Conservation (phyloP, 92 coral and sea anemone genomes). For the Epizoanthus rinbou region DNA sequence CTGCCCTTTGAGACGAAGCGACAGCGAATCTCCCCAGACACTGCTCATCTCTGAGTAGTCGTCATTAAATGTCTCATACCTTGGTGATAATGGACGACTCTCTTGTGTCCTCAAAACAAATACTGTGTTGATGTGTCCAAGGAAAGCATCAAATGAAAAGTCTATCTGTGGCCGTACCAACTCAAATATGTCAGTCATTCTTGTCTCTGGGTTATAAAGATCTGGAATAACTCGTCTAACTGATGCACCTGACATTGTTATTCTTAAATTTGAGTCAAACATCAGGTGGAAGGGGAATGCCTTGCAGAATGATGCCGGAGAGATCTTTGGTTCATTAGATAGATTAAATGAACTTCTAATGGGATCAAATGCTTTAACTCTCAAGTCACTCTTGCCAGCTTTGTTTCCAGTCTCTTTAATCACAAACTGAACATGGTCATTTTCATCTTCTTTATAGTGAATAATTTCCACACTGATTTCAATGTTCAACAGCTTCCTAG, state of each 20-base stretch:
- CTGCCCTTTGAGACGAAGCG: conserved; percentile 74
- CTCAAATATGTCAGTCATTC: conserved; percentile 74
- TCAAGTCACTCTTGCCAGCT: conserved; percentile 41
- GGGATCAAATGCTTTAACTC: conserved; percentile 60
- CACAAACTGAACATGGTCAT: conserved; percentile 86
- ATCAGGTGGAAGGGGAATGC: conserved; percentile 90
- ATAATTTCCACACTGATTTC: conserved; percentile 71
- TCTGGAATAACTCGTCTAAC: conserved; percentile 71
- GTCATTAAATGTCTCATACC: conserved; percentile 11
- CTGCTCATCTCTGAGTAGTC: conserved; percentile 33
- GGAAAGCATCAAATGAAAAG: conserved; percentile 61
- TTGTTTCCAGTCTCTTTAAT: conserved; percentile 70
- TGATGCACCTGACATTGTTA: conserved; percentile 79
- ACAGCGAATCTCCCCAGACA: conserved; percentile 50
- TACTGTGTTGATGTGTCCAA: conserved; percentile 89
- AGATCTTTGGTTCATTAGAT: conserved; percentile 81
- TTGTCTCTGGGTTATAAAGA: conserved; percentile 46
- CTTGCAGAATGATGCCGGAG: conserved; percentile 83
- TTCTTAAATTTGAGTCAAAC: conserved; percentile 70
- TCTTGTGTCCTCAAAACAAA: conserved; percentile 80
- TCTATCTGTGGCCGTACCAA: conserved; percentile 80
- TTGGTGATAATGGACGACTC: conserved; percentile 49
- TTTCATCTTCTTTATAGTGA: conserved; percentile 55
- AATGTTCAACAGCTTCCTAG: conserved; percentile 84
- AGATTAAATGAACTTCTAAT: conserved; percentile 53